phyloP scores from a whole-genome alignment of 2,797 vertebrate genomes.

The Pteropus rufus region DNA sequence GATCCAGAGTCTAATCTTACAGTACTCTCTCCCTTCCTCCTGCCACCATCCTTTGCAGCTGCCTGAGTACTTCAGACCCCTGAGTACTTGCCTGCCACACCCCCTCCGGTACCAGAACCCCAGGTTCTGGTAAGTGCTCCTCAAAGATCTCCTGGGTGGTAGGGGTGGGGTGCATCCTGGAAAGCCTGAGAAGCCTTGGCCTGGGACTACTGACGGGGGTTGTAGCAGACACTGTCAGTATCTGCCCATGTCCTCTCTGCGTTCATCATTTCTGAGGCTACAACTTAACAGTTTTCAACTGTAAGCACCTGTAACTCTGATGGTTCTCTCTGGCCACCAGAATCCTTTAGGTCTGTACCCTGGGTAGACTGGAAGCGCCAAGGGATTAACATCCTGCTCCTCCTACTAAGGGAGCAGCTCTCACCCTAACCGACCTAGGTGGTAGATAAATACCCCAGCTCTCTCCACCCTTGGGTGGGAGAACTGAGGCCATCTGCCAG shows the following conservation, averaged over 20 bases:
- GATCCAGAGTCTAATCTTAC: neutral
- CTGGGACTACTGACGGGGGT: neutral
- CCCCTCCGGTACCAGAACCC: neutral
- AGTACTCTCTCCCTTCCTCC: neutral
- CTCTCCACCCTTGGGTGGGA: neutral
- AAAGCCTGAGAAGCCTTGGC: neutral
- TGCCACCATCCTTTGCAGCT: neutral
- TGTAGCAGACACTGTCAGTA: fast-evolving
- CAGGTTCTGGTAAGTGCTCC: neutral
- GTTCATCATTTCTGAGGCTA: neutral
- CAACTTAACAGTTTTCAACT: neutral
- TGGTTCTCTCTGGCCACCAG: neutral
- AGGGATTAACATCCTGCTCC: neutral
- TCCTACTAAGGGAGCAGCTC: neutral
- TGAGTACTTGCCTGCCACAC: neutral
- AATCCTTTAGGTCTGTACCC: neutral
- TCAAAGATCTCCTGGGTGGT: neutral
- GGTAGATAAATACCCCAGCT: neutral
- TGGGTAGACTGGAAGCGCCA: neutral
- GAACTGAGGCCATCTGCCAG: neutral
- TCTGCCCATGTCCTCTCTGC: too few relatives aligned
- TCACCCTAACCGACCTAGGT: neutral
- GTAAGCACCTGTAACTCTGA: neutral
- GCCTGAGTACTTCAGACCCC: neutral
- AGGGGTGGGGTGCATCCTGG: neutral